Percentiles rank a stretch among this genome's conserved stretches.
Conservation (phyloP, 2,113 vertebrate species). For the Dicaeum eximium region DNA sequence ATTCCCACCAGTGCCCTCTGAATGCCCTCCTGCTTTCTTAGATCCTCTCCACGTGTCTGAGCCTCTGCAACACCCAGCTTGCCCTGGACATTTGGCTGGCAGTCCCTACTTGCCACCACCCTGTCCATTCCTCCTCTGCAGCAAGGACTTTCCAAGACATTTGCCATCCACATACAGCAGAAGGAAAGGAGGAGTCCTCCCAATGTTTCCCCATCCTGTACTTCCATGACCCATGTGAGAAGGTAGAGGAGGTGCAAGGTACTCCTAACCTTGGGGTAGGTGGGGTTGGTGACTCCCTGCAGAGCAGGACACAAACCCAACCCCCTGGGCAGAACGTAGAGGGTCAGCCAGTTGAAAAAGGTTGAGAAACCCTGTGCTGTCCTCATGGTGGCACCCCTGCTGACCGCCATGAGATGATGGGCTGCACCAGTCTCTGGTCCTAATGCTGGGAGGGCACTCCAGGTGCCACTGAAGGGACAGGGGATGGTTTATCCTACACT, state of each 20-base stretch:
- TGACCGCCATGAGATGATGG: rapidly evolving
- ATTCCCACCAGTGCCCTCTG: neutral
- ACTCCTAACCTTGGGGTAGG: rapidly evolving
- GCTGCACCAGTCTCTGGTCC: neutral
- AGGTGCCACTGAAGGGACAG: rapidly evolving
- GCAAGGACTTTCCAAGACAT: neutral
- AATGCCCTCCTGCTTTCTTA: neutral
- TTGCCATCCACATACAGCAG: neutral
- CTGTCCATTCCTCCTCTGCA: neutral
- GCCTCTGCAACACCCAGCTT: neutral
- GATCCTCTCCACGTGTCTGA: neutral
- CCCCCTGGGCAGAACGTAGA: neutral
- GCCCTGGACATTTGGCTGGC: neutral
- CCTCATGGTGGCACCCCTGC: neutral
- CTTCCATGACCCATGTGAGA: rapidly evolving
- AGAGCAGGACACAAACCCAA: neutral
- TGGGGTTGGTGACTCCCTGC: neutral
- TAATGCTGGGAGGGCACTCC: neutral
- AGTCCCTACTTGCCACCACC: neutral
- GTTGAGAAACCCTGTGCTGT: neutral
- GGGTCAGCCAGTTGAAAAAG: neutral
- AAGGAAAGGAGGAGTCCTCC: neutral
- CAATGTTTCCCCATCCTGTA: neutral
- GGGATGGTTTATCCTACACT: neutral
- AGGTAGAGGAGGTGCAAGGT: neutral